A percentile compares a stretch with the other conserved stretches of the same genome.
Conservation (phyloP, 2,888 invertebrate genomes). For the Plutella xylostella region DNA sequence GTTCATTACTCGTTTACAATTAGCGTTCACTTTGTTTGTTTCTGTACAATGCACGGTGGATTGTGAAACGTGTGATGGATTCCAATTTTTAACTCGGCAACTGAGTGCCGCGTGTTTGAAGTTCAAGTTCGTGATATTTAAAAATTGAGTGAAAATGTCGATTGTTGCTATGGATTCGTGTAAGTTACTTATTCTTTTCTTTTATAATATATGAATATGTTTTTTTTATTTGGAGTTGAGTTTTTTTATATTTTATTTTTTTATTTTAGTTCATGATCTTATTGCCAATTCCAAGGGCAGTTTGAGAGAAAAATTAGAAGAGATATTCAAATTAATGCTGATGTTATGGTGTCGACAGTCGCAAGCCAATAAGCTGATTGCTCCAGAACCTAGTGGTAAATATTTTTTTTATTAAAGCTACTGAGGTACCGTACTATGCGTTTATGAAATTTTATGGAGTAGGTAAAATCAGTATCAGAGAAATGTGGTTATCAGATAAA, state of each 20-base stretch:
- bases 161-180: conserved; percentile 43
- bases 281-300: conserved; percentile 44
- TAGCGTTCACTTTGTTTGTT: too few relatives aligned
- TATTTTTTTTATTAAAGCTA: too few relatives aligned
- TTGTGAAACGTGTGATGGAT: too few relatives aligned
- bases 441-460: too few relatives aligned
- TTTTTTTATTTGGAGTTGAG: conserved; percentile 4
- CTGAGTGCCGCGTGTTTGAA: conserved; percentile 18
- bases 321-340: conserved; percentile 84
- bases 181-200: too few relatives aligned
- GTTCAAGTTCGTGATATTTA: conserved; percentile 24
- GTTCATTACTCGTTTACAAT: too few relatives aligned
- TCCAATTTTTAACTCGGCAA: not conserved
- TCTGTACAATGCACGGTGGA: too few relatives aligned
- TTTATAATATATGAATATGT: conserved; percentile 2
- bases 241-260: conserved; percentile 7
- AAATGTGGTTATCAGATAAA: too few relatives aligned
- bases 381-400: conserved; percentile 72
- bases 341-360: conserved; percentile 85
- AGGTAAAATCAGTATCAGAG: too few relatives aligned
- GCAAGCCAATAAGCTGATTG: conserved; percentile 75
- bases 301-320: conserved; percentile 75
- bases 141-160: conserved; percentile 13
- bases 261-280: conserved; percentile 48
- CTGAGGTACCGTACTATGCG: too few relatives aligned